These are phyloP conservation scores for Maconellicoccus hirsutus DNA, from an alignment of 1,140 invertebrate species.

Conservation along the genomic window DNA sequence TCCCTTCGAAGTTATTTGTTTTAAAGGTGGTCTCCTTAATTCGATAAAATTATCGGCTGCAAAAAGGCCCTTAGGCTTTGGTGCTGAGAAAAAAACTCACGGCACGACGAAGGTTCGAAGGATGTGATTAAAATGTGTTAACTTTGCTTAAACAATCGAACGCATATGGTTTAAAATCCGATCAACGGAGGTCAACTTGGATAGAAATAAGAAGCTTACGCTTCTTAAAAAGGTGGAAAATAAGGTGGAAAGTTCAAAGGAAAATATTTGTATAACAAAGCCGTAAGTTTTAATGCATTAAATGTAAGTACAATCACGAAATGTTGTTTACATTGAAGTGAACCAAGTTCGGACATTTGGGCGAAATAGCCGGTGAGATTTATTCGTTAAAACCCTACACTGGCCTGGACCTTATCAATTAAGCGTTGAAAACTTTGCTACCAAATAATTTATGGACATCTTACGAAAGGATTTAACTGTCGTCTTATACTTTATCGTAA, in stretches of 20 bases:
- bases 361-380: not conserved
- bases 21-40: not conserved
- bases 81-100: no score
- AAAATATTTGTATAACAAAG: slow-evolving; percentile 14
- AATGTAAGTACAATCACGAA: slow-evolving; percentile 19
- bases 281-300: slow-evolving; percentile 10
- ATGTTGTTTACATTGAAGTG: not conserved
- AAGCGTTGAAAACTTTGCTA: not conserved
- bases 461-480: not conserved
- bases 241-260: slow-evolving; percentile 19
- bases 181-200: not conserved
- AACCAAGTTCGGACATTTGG: slow-evolving; percentile 6
- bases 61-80: no score
- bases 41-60: not conserved
- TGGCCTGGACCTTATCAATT: not conserved
- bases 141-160: not conserved
- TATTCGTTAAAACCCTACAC: not conserved
- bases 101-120: no score
- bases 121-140: no score
- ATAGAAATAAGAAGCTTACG: not conserved
- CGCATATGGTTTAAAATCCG: not conserved
- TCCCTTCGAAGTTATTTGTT: not conserved
- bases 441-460: not conserved
- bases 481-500: no score
- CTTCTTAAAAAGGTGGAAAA: slow-evolving; percentile 19